Evolutionary conservation across 2,888 invertebrate genomes (phyloP), one percentile per base, ranked within the genome.

Genomic region (Acanthosepion lycidas): DNA sequence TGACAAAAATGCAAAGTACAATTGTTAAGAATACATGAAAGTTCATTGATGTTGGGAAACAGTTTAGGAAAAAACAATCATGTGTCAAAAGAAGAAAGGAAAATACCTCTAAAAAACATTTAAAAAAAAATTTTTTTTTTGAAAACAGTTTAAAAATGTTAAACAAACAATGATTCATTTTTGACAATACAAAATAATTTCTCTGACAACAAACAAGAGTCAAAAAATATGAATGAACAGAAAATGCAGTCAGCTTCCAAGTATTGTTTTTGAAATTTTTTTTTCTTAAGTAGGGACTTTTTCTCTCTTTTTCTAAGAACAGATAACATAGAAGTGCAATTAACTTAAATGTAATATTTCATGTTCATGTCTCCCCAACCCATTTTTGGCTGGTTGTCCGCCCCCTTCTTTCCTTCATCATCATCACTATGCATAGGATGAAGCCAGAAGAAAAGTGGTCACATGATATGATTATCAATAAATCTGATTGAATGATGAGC

Each of bases 111-210:
- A 42, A 64, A 64, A 64, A 64, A 78, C 9, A 33, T 33, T n/a
- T 26, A n/a, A 78, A 59, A 59, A 59, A 59, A 59, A 20, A 20
- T 20, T 59, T 20, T 20, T 59, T 20, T 23, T 23, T 20, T 20
- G 20, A 59, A 59, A 59, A 6, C 23, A 23, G n/a, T 9, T 33
- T 78, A 78, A 78, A 78, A 78, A n/a, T 33, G 12, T 78, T 78
- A 33, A 78, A 78, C 78, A 78, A 78, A 78, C 78, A 78, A 78
- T 78, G 78, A 78, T 78, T n/a, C n/a, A 78, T n/a, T 78, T 33
- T 78, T n/a, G 78, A 78, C 78, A 78, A 78, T 78, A 78, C 78
- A 78, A 78, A 78, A 78, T 78, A 78, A 78, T 78, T 78, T 78
- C 15, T 78, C 78, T 78, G 78, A n/a, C 78, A 78, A n/a, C 23